Percentiles rank a stretch among this genome's conserved stretches.
Evolutionary conservation across 2,797 vertebrate genomes (phyloP).

Genomic region (Scleropages formosus): DNA sequence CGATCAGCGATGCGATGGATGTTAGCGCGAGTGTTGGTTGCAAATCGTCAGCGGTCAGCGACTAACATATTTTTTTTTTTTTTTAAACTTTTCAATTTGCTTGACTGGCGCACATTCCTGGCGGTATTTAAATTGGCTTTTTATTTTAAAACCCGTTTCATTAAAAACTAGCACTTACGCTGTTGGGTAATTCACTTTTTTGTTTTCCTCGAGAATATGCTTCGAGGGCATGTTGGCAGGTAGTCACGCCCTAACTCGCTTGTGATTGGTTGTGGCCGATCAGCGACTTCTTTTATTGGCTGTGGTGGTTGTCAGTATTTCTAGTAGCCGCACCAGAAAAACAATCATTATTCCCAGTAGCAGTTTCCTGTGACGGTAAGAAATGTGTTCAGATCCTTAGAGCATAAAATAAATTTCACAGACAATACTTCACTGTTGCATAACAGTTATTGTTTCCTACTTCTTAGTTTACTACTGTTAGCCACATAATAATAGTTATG

Average conservation of each 20-base stretch:
- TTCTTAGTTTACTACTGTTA: no score
- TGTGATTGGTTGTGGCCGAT: constrained; percentile 49
- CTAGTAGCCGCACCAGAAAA: background rate
- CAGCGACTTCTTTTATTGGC: constrained; percentile 52
- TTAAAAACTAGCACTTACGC: background rate
- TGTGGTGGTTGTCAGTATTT: constrained; percentile 27
- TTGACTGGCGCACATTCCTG: background rate
- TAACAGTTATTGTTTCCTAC: no score
- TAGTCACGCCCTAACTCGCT: constrained; percentile 54
- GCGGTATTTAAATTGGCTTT: background rate
- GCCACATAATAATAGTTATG: no score
- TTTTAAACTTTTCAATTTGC: constrained; percentile 55
- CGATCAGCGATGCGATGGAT: no score
- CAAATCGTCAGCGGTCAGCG: no score
- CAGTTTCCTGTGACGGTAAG: background rate
- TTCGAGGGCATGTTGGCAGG: constrained; percentile 56
- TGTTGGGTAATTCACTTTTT: constrained; percentile 51
- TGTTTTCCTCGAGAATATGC: constrained; percentile 63
- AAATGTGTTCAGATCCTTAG: background rate
- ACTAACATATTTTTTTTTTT: constrained; percentile 64
- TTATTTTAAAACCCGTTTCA: background rate
- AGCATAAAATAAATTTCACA: no score
- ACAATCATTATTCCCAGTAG: background rate
- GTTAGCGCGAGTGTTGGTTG: no score
- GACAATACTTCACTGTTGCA: no score